Conservation (phyloP, 2,888 invertebrate species). For the Lasioglossum calceatum region DNA sequence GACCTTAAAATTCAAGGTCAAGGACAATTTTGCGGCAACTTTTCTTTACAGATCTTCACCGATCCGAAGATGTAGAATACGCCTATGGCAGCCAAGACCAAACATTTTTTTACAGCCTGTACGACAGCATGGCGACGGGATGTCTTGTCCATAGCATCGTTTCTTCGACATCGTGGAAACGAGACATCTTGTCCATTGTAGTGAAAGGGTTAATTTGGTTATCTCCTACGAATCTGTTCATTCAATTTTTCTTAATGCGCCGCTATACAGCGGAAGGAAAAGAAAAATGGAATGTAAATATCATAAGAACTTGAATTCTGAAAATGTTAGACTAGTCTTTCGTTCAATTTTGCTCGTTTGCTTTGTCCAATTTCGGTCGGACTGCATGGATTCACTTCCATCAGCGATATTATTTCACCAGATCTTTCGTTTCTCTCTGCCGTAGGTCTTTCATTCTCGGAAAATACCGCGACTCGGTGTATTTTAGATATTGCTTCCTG, state of each 20-base stretch:
- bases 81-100: no score
- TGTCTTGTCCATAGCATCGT: no score
- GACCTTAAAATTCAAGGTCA: no score
- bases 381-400: constrained; percentile 68
- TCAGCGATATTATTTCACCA: constrained; percentile 73
- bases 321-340: constrained; percentile 46
- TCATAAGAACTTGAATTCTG: constrained; percentile 35
- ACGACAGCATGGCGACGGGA: no score
- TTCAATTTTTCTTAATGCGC: not conserved
- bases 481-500: constrained; percentile 66
- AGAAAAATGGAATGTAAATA: constrained; percentile 30
- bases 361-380: constrained; percentile 66
- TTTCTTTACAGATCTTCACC: no score
- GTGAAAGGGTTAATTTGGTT: not conserved
- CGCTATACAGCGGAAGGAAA: not conserved
- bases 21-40: no score
- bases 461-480: constrained; percentile 65
- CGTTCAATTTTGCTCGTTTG: constrained; percentile 62
- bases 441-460: constrained; percentile 53
- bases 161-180: no score
- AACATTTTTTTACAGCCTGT: no score
- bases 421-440: constrained; percentile 55
- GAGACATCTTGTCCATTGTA: no score
- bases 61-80: no score
- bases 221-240: not conserved